Conservation (phyloP, 1,140 invertebrate genomes). For the Lepidurus packardi region DNA sequence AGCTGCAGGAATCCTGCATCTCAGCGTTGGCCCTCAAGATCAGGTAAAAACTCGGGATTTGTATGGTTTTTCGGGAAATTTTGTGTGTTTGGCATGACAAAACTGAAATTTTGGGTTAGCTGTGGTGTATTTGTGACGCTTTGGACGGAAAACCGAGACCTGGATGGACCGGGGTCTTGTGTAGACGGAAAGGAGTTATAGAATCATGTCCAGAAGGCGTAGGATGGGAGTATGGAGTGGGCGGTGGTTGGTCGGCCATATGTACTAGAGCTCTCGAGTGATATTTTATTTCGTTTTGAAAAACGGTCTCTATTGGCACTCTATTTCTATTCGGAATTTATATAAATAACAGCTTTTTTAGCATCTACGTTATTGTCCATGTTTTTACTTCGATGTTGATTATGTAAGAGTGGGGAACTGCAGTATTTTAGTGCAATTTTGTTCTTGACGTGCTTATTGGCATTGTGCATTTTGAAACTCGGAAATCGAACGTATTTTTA, state of each 20-base stretch:
- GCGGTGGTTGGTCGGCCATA: background rate
- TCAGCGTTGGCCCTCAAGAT: conserved; percentile 29
- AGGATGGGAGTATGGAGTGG: conserved; percentile 28
- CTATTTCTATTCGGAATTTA: background rate
- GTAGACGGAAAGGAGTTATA: conserved; percentile 23
- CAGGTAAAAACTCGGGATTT: conserved; percentile 22
- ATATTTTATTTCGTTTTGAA: background rate
- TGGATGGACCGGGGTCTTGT: background rate
- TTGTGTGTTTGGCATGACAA: background rate
- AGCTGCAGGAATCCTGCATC: conserved; percentile 25
- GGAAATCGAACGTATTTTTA: too few relatives aligned
- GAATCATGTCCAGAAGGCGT: conserved; percentile 23
- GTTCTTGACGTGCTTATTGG: too few relatives aligned
- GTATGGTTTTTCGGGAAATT: background rate
- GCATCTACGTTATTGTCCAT: background rate
- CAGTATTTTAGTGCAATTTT: too few relatives aligned
- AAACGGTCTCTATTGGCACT: background rate
- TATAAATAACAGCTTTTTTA: background rate
- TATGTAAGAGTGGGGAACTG: too few relatives aligned
- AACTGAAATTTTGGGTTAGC: background rate
- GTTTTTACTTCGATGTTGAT: too few relatives aligned
- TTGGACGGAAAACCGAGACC: conserved; percentile 4
- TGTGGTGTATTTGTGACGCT: conserved; percentile 27
- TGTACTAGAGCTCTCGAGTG: background rate
- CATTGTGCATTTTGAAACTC: too few relatives aligned